Percentiles rank a stretch among this genome's conserved stretches.
Evolutionary conservation across 2,113 vertebrate species (phyloP).

Genomic region (Toxotes jaculatrix): DNA sequence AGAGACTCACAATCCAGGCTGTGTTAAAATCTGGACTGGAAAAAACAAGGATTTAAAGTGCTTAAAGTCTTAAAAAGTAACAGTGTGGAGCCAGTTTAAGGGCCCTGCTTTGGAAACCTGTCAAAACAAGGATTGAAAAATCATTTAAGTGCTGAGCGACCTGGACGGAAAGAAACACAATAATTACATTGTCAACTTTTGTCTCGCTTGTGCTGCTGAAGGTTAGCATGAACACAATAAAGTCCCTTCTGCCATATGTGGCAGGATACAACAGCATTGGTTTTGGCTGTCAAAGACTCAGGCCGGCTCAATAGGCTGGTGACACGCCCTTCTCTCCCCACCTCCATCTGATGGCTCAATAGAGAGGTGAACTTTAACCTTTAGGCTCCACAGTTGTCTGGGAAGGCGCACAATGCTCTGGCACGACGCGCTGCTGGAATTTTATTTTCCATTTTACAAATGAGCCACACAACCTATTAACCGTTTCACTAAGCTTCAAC

Average conservation of each 20-base stretch:
- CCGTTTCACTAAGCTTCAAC: slow-evolving; percentile 48
- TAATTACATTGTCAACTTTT: slow-evolving; percentile 68
- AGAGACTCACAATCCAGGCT: slow-evolving; percentile 59
- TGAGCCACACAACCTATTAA: slow-evolving; percentile 54
- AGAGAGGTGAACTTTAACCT: slow-evolving; percentile 75
- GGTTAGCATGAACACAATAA: slow-evolving; percentile 78
- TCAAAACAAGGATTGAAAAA: slow-evolving; percentile 70
- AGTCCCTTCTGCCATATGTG: slow-evolving; percentile 64
- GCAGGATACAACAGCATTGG: slow-evolving; percentile 62
- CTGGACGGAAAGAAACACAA: slow-evolving; percentile 56
- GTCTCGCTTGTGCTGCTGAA: slow-evolving; percentile 54
- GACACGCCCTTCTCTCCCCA: slow-evolving; percentile 70
- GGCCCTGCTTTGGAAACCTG: slow-evolving; percentile 52
- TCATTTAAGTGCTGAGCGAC: slow-evolving; percentile 49
- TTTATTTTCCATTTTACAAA: slow-evolving; percentile 60
- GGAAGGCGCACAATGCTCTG: slow-evolving; percentile 19
- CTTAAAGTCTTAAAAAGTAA: slow-evolving; percentile 75
- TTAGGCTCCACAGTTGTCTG: slow-evolving; percentile 56
- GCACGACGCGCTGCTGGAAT: slow-evolving; percentile 52
- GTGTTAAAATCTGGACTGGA: slow-evolving; percentile 62
- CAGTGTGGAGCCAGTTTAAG: slow-evolving; percentile 58
- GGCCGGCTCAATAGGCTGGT: slow-evolving; percentile 42
- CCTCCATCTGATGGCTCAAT: slow-evolving; percentile 83
- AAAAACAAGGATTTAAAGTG: slow-evolving; percentile 70
- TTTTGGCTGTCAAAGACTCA: slow-evolving; percentile 68